phyloP scores from a whole-genome alignment of 2,797 vertebrate species.

The Sebastes dallii region DNA sequence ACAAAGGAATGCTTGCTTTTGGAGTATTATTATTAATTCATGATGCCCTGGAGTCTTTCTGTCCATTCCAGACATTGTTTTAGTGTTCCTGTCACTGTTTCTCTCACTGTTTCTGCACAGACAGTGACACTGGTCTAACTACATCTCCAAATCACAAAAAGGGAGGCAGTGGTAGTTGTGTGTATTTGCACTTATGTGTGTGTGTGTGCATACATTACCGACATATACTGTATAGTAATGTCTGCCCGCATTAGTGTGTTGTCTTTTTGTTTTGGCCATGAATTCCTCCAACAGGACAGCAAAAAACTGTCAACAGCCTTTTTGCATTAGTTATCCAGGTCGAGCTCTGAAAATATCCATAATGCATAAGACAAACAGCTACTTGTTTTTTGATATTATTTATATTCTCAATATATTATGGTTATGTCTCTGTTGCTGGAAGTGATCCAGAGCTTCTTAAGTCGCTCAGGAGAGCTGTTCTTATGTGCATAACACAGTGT shows the following conservation, averaged over 20 bases:
- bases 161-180: constrained; percentile 1
- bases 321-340: constrained; percentile 69
- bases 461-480: constrained; percentile 24
- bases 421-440: constrained; percentile 30
- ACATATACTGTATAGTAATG: background rate
- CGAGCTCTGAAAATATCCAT: constrained; percentile 59
- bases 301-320: constrained; percentile 40
- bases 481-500: constrained; percentile 13
- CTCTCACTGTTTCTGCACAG: constrained; percentile 54
- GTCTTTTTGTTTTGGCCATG: constrained; percentile 28
- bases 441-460: constrained; percentile 19
- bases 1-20: constrained; percentile 68
- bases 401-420: constrained; percentile 37
- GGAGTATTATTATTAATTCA: constrained; percentile 79
- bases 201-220: background rate
- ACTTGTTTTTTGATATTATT: constrained; percentile 54
- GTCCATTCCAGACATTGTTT: constrained; percentile 75
- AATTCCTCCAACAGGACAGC: constrained; percentile 13
- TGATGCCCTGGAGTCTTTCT: constrained; percentile 76
- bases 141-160: constrained; percentile 47
- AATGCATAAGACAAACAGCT: constrained; percentile 55
- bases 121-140: constrained; percentile 56
- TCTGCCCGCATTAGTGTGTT: constrained; percentile 6
- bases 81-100: constrained; percentile 74
- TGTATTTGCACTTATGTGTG: background rate